Conservation (phyloP, 2,797 vertebrate genomes). For the Phylloscopus collybita region DNA sequence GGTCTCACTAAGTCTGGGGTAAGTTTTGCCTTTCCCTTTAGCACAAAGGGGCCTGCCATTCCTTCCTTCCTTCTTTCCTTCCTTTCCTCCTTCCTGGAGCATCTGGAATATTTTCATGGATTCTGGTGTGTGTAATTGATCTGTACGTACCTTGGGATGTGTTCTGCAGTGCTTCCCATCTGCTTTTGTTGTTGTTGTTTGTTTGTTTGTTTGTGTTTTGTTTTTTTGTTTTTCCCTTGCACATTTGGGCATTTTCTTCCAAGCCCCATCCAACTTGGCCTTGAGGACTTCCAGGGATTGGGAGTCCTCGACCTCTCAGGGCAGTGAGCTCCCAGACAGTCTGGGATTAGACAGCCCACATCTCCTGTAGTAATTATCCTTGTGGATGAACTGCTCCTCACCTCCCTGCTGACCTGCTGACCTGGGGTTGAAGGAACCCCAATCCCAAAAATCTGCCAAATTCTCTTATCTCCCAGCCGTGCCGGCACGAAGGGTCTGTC, state of each 20-base stretch:
- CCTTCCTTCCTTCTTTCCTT: background rate
- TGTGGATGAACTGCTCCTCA: background rate
- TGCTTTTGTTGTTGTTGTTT: too few relatives aligned
- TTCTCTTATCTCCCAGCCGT: accelerated
- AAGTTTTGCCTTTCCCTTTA: background rate
- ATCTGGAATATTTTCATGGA: background rate
- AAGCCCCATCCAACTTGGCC: accelerated
- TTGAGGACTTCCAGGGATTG: background rate
- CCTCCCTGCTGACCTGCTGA: background rate
- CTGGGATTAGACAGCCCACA: background rate
- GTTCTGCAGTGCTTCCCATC: background rate
- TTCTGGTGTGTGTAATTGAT: background rate
- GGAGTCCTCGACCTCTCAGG: background rate
- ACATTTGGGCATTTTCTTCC: background rate
- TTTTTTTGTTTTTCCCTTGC: background rate
- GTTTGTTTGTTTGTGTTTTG: too few relatives aligned
- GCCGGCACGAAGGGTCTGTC: background rate
- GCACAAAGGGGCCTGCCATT: accelerated
- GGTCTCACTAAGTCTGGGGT: background rate
- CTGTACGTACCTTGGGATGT: background rate
- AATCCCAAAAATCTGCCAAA: background rate
- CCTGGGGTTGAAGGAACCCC: background rate
- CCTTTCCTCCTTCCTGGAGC: background rate
- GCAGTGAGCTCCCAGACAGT: background rate
- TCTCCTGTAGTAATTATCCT: background rate